These are phyloP conservation scores for Sturnira hondurensis DNA, from an alignment of 2,113 vertebrate species.

Conservation along the genomic window DNA sequence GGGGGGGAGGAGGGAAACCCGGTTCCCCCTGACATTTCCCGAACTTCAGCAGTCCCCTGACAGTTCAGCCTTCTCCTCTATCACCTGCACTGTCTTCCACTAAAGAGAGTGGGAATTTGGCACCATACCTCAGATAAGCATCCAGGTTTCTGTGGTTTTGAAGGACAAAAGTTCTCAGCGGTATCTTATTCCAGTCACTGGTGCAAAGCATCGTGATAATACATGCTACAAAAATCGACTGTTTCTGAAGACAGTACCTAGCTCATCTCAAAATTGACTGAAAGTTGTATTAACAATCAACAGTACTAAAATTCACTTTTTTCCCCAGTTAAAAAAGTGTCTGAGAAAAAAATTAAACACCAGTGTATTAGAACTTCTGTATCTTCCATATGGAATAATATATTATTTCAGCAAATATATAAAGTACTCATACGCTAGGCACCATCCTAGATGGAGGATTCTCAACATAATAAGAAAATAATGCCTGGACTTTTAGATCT, in stretches of 20 bases:
- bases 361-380: neutral
- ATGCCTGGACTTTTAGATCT: neutral
- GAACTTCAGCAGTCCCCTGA: neutral
- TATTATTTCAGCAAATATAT: neutral
- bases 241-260: neutral
- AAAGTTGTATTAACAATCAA: neutral
- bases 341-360: neutral
- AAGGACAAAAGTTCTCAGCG: constrained; percentile 43
- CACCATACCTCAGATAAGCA: constrained; percentile 41
- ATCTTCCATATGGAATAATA: neutral
- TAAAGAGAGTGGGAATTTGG: neutral
- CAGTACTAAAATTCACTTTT: neutral
- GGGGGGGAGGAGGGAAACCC: neutral
- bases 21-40: neutral
- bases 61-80: neutral
- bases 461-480: neutral
- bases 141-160: constrained; percentile 21
- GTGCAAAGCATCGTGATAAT: neutral
- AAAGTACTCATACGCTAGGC: neutral
- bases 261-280: neutral
- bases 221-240: neutral
- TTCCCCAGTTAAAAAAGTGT: neutral
- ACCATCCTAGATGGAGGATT: neutral
- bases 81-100: neutral
- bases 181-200: neutral